A percentile compares a stretch with the other conserved stretches of the same genome.
These are phyloP conservation scores for Limnephilus marmoratus DNA, from an alignment of 2,888 invertebrate genomes.

Conservation along the genomic window DNA sequence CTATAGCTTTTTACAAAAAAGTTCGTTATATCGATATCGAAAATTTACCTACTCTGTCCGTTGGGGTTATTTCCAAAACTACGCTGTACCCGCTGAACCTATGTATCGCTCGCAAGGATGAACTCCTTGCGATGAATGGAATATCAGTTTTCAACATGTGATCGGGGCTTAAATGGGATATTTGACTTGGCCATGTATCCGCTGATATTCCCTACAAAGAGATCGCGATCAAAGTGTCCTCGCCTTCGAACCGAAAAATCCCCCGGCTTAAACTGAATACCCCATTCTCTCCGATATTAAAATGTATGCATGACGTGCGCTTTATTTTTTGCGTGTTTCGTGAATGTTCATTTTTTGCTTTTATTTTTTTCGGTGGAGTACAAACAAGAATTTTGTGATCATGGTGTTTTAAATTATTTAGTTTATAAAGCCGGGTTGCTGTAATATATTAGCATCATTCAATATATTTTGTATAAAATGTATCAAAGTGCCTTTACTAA, in stretches of 20 bases:
- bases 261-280: not conserved
- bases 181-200: conserved; percentile 56
- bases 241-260: conserved; percentile 16
- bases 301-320: not conserved
- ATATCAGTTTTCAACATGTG: conserved; percentile 53
- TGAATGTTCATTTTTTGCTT: not conserved
- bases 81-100: too few species aligned
- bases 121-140: conserved; percentile 31
- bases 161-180: conserved; percentile 57
- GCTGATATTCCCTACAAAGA: conserved; percentile 36
- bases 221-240: conserved; percentile 40
- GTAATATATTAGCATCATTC: not conserved
- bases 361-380: not conserved
- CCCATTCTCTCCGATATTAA: not conserved
- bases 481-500: too few species aligned
- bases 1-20: not conserved
- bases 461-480: not conserved
- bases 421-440: not conserved
- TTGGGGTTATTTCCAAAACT: not conserved
- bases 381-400: not conserved
- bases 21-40: not conserved
- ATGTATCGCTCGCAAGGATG: conserved; percentile 38
- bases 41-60: not conserved
- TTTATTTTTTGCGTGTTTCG: not conserved
- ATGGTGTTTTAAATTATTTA: not conserved